Percentiles rank a stretch among this genome's conserved stretches.
Conservation (phyloP, 2,888 invertebrate genomes). For the Anthoptus insignis region DNA sequence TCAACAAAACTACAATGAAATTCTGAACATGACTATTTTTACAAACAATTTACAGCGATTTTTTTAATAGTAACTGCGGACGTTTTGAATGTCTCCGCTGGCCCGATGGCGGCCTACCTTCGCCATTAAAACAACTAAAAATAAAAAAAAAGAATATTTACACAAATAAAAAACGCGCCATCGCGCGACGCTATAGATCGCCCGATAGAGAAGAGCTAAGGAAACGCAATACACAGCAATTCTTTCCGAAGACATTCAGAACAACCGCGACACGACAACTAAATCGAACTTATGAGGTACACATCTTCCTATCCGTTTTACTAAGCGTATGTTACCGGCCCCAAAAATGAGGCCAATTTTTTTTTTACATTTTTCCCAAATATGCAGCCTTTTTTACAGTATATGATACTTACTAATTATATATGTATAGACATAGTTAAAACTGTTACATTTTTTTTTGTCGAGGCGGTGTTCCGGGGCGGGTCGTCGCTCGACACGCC, state of each 20-base stretch:
- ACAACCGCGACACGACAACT: conserved; percentile 63
- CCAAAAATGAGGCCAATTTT: conserved; percentile 77
- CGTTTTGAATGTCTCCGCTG: conserved; percentile 58
- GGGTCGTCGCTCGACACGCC: conserved; percentile 19
- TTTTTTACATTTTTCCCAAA: conserved; percentile 79
- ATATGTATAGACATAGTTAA: conserved; percentile 84
- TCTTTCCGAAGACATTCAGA: conserved; percentile 57
- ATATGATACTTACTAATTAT: conserved; percentile 83
- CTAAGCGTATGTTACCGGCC: conserved; percentile 84
- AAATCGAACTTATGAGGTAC: conserved; percentile 80
- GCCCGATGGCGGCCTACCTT: conserved; percentile 52
- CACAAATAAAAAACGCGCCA: conserved; percentile 61
- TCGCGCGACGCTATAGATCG: conserved; percentile 55
- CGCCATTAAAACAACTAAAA: conserved; percentile 56
- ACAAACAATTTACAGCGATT: conserved; percentile 84
- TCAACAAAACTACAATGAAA: conserved; percentile 84
- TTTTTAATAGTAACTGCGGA: conserved; percentile 56
- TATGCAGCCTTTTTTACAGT: conserved; percentile 84
- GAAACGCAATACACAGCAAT: conserved; percentile 55
- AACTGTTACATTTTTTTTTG: conserved; percentile 74
- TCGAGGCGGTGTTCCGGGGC: conserved; percentile 57
- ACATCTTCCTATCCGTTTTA: conserved; percentile 78
- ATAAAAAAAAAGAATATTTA: conserved; percentile 74
- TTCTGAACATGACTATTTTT: conserved; percentile 84
- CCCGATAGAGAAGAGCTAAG: conserved; percentile 58